Evolutionary conservation across 2,888 invertebrate species (phyloP), one percentile per base, ranked within the genome.

Genomic region (Steinernema carpocapsae): DNA sequence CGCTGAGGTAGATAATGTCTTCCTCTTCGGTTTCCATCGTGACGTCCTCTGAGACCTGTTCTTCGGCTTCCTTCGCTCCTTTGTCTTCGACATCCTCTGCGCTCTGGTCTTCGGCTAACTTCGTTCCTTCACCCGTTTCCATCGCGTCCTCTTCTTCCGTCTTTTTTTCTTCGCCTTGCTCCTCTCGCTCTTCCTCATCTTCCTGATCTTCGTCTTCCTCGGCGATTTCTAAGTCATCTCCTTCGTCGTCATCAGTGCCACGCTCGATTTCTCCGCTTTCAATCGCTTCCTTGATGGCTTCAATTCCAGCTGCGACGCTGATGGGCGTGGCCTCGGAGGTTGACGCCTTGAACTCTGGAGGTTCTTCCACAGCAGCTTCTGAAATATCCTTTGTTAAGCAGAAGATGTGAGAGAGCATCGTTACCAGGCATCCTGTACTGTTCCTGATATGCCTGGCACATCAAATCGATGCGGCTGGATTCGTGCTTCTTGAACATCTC

Each of bases 141-240:
- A 17, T 24, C 43, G 14, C 19, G 26, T 14, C 24, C 19, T 24
- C 51, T 10, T 22, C 12, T 17, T 26, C 26, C 48, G 14, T 43
- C 29, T n/a, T n/a, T n/a, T n/a, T n/a, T n/a, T n/a, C 14, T 17
- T 14, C 29, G 45, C 0, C 19, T 14, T 26, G 17, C 1, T 4
- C 51, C 37, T 48, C 74, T 32, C 7, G 19, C 32, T 74, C 51
- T 3, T 24, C 17, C 51, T 70, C 72, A n/a, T 26, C 45, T 72
- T 73, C 26, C 46, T 37, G 37, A 3, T 37, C 37, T 37, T 37
- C 37, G 43, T 73, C 51, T 37, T 19, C 29, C 43, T 45, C 74
- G 14, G 3, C 48, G 19, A n/a, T 19, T 7, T 48, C 48, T 4
- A 48, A 14, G 24, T 6, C 22, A 19, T 56, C 56, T 26, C 14